Conservation (phyloP, 2,113 vertebrate genomes). For the Albula goreensis region DNA sequence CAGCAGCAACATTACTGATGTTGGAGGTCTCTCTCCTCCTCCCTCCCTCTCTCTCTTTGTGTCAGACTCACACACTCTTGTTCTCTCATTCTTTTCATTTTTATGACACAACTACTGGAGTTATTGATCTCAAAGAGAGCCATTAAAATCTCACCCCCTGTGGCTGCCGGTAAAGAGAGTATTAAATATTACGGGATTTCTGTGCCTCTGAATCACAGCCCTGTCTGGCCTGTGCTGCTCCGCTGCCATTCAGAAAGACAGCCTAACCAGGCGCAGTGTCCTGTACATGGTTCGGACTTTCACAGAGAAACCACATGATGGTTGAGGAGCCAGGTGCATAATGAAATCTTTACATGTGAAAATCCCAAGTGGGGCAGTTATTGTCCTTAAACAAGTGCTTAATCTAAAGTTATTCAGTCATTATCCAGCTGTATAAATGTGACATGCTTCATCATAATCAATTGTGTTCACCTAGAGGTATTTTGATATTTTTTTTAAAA, state of each 20-base stretch:
- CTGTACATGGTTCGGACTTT: background rate
- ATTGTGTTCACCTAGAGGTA: too few relatives aligned
- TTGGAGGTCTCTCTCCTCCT: background rate
- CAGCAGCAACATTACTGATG: background rate
- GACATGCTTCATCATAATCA: too few relatives aligned
- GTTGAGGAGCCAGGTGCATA: too few relatives aligned
- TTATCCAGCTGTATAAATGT: background rate
- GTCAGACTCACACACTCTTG: background rate
- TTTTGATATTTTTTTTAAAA: too few relatives aligned
- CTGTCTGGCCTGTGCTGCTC: background rate
- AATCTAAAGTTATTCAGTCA: background rate
- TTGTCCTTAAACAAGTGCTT: background rate
- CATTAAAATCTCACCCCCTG: background rate
- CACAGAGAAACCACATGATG: too few relatives aligned
- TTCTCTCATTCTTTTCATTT: background rate
- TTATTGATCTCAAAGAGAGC: constrained; percentile 1
- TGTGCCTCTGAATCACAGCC: background rate
- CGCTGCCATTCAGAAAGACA: background rate
- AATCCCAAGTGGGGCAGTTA: background rate
- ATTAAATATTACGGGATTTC: background rate
- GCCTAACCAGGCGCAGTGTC: background rate
- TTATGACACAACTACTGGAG: background rate
- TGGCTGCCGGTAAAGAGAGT: background rate
- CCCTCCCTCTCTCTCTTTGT: background rate
- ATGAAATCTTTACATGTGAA: background rate